phyloP scores from a whole-genome alignment of 2,888 invertebrate genomes.

The Didymodactylos carnosus region DNA sequence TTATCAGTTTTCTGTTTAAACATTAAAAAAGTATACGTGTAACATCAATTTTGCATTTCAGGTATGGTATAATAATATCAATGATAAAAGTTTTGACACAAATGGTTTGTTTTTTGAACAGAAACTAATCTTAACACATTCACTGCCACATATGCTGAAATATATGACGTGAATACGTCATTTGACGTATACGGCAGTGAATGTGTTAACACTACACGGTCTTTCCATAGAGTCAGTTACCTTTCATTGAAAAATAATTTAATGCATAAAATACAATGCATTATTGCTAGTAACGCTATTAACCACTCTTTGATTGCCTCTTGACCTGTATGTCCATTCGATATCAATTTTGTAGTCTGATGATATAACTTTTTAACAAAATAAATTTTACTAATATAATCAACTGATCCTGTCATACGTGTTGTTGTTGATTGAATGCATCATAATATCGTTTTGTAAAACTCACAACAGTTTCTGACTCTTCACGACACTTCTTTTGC shows the following conservation, averaged over 20 bases:
- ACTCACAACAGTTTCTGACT: neutral
- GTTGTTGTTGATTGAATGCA: neutral
- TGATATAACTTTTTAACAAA: neutral
- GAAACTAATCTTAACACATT: too few species aligned
- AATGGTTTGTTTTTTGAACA: neutral
- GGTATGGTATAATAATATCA: too few species aligned
- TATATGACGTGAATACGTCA: too few species aligned
- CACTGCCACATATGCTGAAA: too few species aligned
- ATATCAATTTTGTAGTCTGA: neutral
- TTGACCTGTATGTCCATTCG: neutral
- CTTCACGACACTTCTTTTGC: neutral
- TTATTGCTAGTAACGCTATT: neutral
- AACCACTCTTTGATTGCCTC: neutral
- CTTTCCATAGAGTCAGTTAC: too few species aligned
- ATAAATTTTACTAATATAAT: neutral
- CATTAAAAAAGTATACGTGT: too few species aligned
- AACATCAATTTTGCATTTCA: too few species aligned
- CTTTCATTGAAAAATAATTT: neutral
- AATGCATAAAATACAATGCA: neutral
- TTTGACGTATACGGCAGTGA: too few species aligned
- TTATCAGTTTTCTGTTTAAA: too few species aligned
- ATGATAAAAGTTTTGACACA: too few species aligned
- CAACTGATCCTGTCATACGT: neutral
- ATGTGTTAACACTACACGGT: too few species aligned
- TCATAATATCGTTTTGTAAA: neutral